Conservation (phyloP, 2,113 vertebrate species). For the Andinoacara biseriatus region DNA sequence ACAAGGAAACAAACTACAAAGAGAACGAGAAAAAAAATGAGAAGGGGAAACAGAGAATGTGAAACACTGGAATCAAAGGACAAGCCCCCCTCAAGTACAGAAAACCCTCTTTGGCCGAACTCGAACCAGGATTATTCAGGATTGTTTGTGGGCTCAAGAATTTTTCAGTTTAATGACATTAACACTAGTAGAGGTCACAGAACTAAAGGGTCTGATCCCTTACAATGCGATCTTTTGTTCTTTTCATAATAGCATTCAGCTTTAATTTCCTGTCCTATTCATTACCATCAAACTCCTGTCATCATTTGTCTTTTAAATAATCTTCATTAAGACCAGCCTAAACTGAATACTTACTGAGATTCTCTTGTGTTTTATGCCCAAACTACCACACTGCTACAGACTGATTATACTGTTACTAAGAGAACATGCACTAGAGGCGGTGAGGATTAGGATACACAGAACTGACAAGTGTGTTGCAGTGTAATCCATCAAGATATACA, state of each 20-base stretch:
- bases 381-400: not conserved
- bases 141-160: not conserved
- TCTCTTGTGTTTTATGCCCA: not conserved
- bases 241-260: not conserved
- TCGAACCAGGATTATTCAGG: not conserved
- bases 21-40: constrained; percentile 13
- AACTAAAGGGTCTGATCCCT: not conserved
- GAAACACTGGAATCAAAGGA: constrained; percentile 24
- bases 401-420: not conserved
- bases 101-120: constrained; percentile 3
- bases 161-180: not conserved
- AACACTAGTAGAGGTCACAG: not conserved
- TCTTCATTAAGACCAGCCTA: not conserved
- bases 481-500: constrained; percentile 56
- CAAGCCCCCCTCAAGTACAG: not conserved
- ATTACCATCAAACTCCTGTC: not conserved
- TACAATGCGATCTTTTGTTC: not conserved
- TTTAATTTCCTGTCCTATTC: not conserved
- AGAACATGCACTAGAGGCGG: constrained; percentile 4
- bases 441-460: not conserved
- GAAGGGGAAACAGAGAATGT: not conserved
- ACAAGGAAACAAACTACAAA: constrained; percentile 16
- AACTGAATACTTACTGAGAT: not conserved
- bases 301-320: not conserved
- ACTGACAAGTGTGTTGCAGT: constrained; percentile 35